A percentile compares a stretch with the other conserved stretches of the same genome.
phyloP scores from a whole-genome alignment of 2,797 vertebrate species.

The Halcyon smyrnensis region DNA sequence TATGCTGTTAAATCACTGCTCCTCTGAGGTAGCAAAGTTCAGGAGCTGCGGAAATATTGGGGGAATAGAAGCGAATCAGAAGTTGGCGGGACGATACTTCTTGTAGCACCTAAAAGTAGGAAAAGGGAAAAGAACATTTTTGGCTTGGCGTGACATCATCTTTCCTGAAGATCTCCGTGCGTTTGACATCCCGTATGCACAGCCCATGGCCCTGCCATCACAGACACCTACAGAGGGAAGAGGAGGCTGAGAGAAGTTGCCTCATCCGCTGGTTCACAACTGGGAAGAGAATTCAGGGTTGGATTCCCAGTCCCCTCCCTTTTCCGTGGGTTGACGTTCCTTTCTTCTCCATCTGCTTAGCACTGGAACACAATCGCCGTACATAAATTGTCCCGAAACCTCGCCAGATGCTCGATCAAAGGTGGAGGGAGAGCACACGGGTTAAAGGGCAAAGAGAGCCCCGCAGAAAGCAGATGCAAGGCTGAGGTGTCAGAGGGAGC shows the following conservation, averaged over 20 bases:
- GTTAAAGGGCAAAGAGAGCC: background rate
- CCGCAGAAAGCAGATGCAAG: background rate
- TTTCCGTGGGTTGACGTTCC: fast-evolving
- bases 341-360: background rate
- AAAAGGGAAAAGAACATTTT: background rate
- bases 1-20: background rate
- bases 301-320: background rate
- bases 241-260: background rate
- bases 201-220: background rate
- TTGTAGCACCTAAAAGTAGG: background rate
- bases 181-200: fast-evolving
- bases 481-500: background rate
- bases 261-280: background rate
- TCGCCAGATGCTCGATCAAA: constrained; percentile 3
- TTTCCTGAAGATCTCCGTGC: background rate
- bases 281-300: background rate
- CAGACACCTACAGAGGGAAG: background rate
- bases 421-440: background rate
- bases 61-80: fast-evolving
- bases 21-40: background rate
- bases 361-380: background rate
- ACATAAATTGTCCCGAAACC: background rate
- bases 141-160: fast-evolving
- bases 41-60: background rate
- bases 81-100: background rate